Conservation (phyloP, 2,888 invertebrate genomes). For the Watsonalla binaria region DNA sequence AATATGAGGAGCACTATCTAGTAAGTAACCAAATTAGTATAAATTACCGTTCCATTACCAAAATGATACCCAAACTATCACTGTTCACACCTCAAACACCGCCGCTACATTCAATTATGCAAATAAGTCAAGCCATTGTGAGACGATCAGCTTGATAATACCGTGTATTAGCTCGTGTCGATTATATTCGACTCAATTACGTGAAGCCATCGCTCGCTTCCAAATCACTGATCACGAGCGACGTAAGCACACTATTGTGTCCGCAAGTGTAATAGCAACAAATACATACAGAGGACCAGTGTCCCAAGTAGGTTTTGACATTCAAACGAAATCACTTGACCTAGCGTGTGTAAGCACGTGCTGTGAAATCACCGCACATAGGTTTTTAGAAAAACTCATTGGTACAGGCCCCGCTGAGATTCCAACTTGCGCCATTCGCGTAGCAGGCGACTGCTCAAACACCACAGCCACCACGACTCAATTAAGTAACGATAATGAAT, state of each 20-base stretch:
- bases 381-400: no score
- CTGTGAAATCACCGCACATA: no score
- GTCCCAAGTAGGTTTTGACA: no score
- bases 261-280: conserved; percentile 18
- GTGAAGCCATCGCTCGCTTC: conserved; percentile 7
- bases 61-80: neutral
- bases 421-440: no score
- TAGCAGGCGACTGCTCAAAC: no score
- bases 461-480: no score
- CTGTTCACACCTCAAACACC: conserved; percentile 5
- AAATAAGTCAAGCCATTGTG: conserved; percentile 1
- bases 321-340: neutral
- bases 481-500: no score
- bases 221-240: neutral
- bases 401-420: no score
- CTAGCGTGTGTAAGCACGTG: neutral
- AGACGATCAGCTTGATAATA: conserved; percentile 21
- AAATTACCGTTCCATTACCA: neutral
- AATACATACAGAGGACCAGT: no score
- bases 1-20: neutral
- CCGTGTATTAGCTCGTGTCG: conserved; percentile 21
- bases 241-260: conserved; percentile 17
- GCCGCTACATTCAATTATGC: conserved; percentile 6
- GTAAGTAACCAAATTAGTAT: neutral
- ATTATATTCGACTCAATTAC: conserved; percentile 24